phyloP scores from a whole-genome alignment of 2,888 invertebrate genomes.

The Hipparchia sbordonii region DNA sequence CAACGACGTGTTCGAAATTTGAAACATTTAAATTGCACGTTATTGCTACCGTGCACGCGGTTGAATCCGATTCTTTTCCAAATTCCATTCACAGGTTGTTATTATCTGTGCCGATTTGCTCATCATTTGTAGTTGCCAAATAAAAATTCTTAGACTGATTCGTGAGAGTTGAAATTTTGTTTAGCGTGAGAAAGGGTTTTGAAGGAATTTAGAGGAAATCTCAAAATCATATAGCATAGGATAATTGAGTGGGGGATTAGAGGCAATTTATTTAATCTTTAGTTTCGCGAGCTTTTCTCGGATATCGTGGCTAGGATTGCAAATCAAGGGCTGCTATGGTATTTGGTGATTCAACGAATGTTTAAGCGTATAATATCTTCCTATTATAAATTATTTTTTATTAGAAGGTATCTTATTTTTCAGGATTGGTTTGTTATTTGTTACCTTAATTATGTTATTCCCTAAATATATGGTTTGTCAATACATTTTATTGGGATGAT shows the following conservation, averaged over 20 bases:
- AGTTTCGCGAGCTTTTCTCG: constrained; percentile 28
- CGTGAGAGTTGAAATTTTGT: constrained; percentile 69
- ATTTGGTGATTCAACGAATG: neutral
- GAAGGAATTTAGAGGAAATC: constrained; percentile 36
- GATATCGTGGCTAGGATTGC: constrained; percentile 21
- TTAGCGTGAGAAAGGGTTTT: constrained; percentile 74
- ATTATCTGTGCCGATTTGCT: constrained; percentile 76
- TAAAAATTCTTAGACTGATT: constrained; percentile 74
- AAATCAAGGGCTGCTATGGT: constrained; percentile 12
- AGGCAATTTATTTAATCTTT: constrained; percentile 36
- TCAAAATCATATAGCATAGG: constrained; percentile 37
- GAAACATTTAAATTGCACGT: constrained; percentile 82
- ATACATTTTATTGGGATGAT: too few relatives aligned
- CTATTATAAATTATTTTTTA: neutral
- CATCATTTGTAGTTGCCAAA: constrained; percentile 65
- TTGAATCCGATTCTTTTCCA: constrained; percentile 57
- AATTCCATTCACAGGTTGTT: constrained; percentile 73
- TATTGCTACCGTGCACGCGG: constrained; percentile 80
- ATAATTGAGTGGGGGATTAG: constrained; percentile 36
- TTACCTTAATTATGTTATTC: neutral
- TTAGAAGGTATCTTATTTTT: neutral
- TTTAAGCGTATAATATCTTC: neutral
- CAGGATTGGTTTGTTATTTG: neutral
- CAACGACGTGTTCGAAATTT: constrained; percentile 70
- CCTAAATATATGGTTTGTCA: neutral